Percentiles rank a stretch among this genome's conserved stretches.
Evolutionary conservation across 2,888 invertebrate genomes (phyloP).

Genomic region (Aleiodes leptofemur): DNA sequence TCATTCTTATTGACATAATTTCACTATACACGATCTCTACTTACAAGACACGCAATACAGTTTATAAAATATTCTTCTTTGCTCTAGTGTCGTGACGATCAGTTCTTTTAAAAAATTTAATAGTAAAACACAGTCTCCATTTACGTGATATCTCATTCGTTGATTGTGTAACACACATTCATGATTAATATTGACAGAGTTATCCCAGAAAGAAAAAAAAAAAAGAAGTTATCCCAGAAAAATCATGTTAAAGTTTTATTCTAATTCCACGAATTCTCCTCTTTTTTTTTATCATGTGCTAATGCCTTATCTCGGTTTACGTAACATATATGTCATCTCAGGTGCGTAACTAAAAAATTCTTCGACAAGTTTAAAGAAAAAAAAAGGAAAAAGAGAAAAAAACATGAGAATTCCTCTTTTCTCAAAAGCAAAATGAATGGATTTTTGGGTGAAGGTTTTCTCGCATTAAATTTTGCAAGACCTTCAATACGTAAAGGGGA

Average conservation of each 20-base stretch:
- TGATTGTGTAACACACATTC: constrained; percentile 45
- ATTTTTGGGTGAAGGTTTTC: constrained; percentile 22
- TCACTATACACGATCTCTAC: constrained; percentile 20
- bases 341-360: constrained; percentile 24
- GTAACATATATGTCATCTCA: constrained; percentile 9
- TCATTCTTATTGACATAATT: not conserved
- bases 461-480: constrained; percentile 12
- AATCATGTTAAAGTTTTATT: not conserved
- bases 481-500: not conserved
- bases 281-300: not conserved
- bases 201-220: not conserved
- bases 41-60: constrained; percentile 38
- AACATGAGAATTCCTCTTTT: not conserved
- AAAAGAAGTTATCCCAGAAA: not conserved
- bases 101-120: constrained; percentile 42
- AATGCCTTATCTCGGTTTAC: constrained; percentile 7
- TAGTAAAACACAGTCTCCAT: constrained; percentile 32
- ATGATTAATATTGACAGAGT: constrained; percentile 14
- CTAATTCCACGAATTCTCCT: not conserved
- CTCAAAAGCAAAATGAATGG: not conserved
- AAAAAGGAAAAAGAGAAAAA: not conserved
- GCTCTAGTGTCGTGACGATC: constrained; percentile 28
- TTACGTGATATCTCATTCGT: constrained; percentile 40
- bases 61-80: constrained; percentile 41
- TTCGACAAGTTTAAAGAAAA: not conserved